Percentiles rank a stretch among this genome's conserved stretches.
Evolutionary conservation across 2,888 invertebrate species (phyloP).

Genomic region (Caenorhabditis sulstoni): DNA sequence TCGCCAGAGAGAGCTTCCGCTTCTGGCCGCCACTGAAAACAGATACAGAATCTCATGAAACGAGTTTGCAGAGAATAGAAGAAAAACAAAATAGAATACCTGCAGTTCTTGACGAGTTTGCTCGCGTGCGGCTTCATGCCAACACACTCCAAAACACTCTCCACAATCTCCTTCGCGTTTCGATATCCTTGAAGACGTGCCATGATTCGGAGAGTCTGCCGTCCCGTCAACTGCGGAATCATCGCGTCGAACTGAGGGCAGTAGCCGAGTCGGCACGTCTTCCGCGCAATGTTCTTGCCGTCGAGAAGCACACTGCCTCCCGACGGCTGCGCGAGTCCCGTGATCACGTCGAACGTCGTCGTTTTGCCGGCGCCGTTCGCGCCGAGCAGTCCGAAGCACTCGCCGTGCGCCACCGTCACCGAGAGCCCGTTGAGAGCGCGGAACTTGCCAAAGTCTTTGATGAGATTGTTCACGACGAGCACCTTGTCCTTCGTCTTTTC

Average conservation of each 20-base stretch:
- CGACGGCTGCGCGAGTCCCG: slow-evolving; percentile 48
- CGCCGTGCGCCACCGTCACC: slow-evolving; percentile 66
- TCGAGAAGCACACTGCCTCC: not conserved
- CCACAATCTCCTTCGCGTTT: slow-evolving; percentile 26
- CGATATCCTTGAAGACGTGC: slow-evolving; percentile 38
- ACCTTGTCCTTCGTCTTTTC: slow-evolving; percentile 6
- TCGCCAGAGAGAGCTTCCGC: slow-evolving; percentile 88
- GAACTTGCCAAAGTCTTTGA: slow-evolving; percentile 60
- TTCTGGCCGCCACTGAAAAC: slow-evolving; percentile 86
- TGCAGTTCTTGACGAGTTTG: slow-evolving; percentile 41
- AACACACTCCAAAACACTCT: slow-evolving; percentile 82
- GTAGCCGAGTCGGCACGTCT: slow-evolving; percentile 64
- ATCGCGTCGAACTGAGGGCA: slow-evolving; percentile 79
- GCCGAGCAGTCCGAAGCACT: slow-evolving; percentile 78
- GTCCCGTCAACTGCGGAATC: slow-evolving; percentile 74
- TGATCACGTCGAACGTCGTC: slow-evolving; percentile 77
- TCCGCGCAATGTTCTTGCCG: not conserved
- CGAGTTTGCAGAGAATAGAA: too few relatives aligned
- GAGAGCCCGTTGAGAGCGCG: slow-evolving; percentile 67
- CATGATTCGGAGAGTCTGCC: slow-evolving; percentile 25
- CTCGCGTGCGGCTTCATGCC: slow-evolving; percentile 72
- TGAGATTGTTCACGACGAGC: slow-evolving; percentile 28
- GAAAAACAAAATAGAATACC: too few relatives aligned
- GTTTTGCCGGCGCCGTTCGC: slow-evolving; percentile 76
- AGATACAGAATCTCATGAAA: too few relatives aligned